Evolutionary conservation across 2,113 vertebrate genomes (phyloP).

Genomic region (Nematolebias whitei): DNA sequence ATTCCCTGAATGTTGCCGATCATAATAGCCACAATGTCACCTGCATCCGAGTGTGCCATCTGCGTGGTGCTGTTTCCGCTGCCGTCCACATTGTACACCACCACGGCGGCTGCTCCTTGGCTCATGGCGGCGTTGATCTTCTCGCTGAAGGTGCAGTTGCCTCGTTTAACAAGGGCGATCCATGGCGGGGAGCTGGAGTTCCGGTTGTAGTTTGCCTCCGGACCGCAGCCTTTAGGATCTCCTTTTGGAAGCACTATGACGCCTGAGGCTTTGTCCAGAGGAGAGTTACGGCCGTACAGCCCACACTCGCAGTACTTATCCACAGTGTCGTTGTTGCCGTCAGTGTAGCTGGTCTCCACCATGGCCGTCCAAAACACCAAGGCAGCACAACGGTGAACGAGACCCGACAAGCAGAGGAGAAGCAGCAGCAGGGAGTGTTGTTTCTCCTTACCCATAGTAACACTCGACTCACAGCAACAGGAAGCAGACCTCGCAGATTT

Average conservation of each 20-base stretch:
- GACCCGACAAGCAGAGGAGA: slow-evolving; percentile 59
- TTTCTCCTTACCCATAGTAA: slow-evolving; percentile 64
- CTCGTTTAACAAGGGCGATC: slow-evolving; percentile 90
- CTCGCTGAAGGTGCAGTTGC: slow-evolving; percentile 86
- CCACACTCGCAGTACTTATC: slow-evolving; percentile 72
- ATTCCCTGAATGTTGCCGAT: slow-evolving; percentile 68
- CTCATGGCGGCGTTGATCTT: slow-evolving; percentile 82
- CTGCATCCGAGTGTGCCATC: slow-evolving; percentile 73
- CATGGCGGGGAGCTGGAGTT: slow-evolving; percentile 59
- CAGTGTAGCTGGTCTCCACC: slow-evolving; percentile 57
- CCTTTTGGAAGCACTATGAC: slow-evolving; percentile 53
- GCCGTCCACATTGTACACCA: slow-evolving; percentile 84
- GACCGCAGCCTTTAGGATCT: slow-evolving; percentile 67
- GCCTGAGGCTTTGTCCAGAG: slow-evolving; percentile 34
- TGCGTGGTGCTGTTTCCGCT: slow-evolving; percentile 68
- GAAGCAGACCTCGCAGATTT: slow-evolving; percentile 26
- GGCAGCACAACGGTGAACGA: slow-evolving; percentile 49
- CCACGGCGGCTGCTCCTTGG: slow-evolving; percentile 82
- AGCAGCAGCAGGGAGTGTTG: slow-evolving; percentile 55
- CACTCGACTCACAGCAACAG: slow-evolving; percentile 49
- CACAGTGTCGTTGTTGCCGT: slow-evolving; percentile 47
- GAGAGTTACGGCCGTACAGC: slow-evolving; percentile 62
- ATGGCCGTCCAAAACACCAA: slow-evolving; percentile 69
- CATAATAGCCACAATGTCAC: slow-evolving; percentile 65
- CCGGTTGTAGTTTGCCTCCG: slow-evolving; percentile 41